Evolutionary conservation across 2,113 vertebrate species (phyloP), one percentile per base, ranked within the genome.

Genomic region (Ornithorhynchus anatinus): DNA sequence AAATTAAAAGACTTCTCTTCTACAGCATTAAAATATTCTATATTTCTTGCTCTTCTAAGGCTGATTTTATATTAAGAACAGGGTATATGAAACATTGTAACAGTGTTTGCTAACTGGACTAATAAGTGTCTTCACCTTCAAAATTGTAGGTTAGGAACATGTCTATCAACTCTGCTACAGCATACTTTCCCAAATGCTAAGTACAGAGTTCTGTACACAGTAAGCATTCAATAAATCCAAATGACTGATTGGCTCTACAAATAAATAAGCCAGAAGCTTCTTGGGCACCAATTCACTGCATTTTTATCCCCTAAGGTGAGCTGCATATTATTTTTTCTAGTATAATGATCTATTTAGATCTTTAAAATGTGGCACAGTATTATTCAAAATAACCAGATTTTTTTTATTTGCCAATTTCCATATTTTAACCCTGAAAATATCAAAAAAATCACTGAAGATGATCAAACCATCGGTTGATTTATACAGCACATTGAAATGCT

Each of bases 391-490:
- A 47, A 47, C n/a, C 5, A 13, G 25, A 47, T 23, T 37, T 2
- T 11, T 17, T 29, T 20, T 48, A 14, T 43, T 37, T 20, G 61
- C 44, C 40, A 47, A 58, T 45, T 61, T 16, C 16, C 68, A 65
- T 14, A 23, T 27, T 7, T 27, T 23, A 10, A 50, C 25, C 17
- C 15, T 29, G 25, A 29, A 8, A 5, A 10, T 5, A 31, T 69
- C 86, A 78, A 68, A 75, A 76, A 71, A 82, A 68, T 16, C 57
- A 78, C 81, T 72, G 67, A 77, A 75, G 75, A 80, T 60, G 23
- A 37, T 77, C 53, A 75, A 86, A 82, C 62, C 60, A 76, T 50
- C 75, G 85, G 72, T 81, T 77, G 77, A 65, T 47, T 79, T 69
- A 65, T 57, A 47, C 60, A 39, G 59, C 64, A 81, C 77, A 83